Conservation (phyloP, 2,888 invertebrate species). For the Scaeva pyrastri region DNA sequence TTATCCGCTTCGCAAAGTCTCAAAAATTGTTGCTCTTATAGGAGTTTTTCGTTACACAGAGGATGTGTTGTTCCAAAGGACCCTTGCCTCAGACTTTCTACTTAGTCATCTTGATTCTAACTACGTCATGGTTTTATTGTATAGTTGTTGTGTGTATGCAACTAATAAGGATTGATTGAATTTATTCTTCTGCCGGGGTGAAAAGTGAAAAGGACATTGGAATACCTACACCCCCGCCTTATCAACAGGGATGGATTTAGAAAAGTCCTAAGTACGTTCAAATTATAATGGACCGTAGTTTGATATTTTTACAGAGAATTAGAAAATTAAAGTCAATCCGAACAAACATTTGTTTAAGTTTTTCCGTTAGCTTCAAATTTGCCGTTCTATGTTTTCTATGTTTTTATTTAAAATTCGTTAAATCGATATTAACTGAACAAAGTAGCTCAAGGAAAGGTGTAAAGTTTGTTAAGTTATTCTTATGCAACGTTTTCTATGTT, state of each 20-base stretch:
- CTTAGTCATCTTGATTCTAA: slow-evolving; percentile 57
- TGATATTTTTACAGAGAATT: too few relatives aligned
- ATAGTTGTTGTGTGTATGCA: slow-evolving; percentile 34
- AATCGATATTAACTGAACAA: too few relatives aligned
- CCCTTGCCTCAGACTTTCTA: slow-evolving; percentile 61
- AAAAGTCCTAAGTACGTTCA: too few relatives aligned
- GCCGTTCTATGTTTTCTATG: too few relatives aligned
- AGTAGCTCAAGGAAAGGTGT: too few relatives aligned
- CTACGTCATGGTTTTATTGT: slow-evolving; percentile 60
- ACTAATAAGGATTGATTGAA: slow-evolving; percentile 76
- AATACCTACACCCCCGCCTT: slow-evolving; percentile 3
- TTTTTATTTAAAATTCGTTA: too few relatives aligned
- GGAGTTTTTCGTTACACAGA: slow-evolving; percentile 4
- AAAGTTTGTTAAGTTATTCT: too few relatives aligned
- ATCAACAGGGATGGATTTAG: neutral
- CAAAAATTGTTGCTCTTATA: slow-evolving; percentile 55
- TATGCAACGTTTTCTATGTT: too few relatives aligned
- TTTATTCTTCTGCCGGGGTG: slow-evolving; percentile 32
- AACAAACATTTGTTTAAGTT: too few relatives aligned
- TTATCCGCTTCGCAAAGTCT: slow-evolving; percentile 24
- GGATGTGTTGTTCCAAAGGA: neutral
- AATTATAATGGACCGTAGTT: too few relatives aligned
- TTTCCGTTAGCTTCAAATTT: too few relatives aligned
- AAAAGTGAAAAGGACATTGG: neutral
- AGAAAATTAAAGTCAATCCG: too few relatives aligned